Evolutionary conservation across 1,140 invertebrate genomes (phyloP).

Genomic region (Drosophila murphyi): DNA sequence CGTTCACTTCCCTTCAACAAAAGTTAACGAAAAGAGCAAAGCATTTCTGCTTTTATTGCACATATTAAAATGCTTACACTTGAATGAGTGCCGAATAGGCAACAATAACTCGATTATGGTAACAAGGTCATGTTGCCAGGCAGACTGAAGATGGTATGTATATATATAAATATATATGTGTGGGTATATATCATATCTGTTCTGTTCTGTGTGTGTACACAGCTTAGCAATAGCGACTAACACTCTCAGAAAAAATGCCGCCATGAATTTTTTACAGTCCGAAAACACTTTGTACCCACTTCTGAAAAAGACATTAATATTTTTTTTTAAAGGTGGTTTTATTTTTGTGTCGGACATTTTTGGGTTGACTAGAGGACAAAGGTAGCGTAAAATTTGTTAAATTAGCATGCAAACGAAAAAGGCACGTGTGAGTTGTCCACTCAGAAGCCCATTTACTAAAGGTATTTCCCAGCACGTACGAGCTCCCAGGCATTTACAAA

Average conservation of each 20-base stretch:
- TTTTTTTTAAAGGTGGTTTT: conserved; percentile 3
- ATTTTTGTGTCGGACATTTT: conserved; percentile 16
- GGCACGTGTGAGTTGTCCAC: conserved; percentile 2
- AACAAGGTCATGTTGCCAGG: conserved; percentile 49
- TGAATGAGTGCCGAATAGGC: conserved; percentile 52
- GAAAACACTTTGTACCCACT: not conserved
- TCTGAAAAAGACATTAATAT: not conserved
- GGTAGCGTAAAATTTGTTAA: conserved; percentile 11
- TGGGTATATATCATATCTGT: not conserved
- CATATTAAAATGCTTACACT: conserved; percentile 80
- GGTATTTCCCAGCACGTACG: conserved; percentile 7
- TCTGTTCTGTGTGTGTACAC: not conserved
- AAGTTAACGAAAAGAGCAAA: conserved; percentile 23
- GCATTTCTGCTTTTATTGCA: conserved; percentile 65
- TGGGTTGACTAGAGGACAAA: conserved; percentile 5
- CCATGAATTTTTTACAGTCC: not conserved
- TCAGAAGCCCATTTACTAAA: not conserved
- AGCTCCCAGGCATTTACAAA: not conserved
- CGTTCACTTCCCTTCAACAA: not conserved
- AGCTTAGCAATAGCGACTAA: conserved; percentile 6
- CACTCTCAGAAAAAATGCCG: not conserved
- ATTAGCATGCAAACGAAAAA: conserved; percentile 29
- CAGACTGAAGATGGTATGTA: conserved; percentile 1
- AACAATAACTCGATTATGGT: conserved; percentile 75
- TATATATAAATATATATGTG: not conserved